These are phyloP conservation scores for Squalus acanthias DNA, from an alignment of 2,797 vertebrate species.

Conservation along the genomic window DNA sequence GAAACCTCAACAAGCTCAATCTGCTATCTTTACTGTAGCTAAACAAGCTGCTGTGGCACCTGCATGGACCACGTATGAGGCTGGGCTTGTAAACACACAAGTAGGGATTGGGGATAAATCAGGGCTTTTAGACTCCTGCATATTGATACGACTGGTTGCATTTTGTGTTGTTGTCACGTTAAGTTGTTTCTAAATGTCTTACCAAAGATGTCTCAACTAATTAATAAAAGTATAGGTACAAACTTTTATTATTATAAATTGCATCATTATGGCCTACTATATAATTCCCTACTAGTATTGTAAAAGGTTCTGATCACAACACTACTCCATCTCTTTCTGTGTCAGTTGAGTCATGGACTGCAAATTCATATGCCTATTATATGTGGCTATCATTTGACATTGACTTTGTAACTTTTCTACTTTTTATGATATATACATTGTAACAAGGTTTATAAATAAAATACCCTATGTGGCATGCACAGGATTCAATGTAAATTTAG, in stretches of 20 bases:
- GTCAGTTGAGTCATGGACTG: neutral
- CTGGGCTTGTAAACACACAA: neutral
- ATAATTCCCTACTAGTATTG: neutral
- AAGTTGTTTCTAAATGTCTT: neutral
- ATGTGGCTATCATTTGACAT: neutral
- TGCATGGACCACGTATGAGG: neutral
- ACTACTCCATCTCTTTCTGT: neutral
- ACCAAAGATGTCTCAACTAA: neutral
- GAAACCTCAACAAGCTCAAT: neutral
- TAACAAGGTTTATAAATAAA: neutral
- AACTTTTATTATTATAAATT: neutral
- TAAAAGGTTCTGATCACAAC: neutral
- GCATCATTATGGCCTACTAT: neutral
- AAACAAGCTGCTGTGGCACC: neutral
- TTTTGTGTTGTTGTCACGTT: neutral
- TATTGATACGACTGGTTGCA: neutral
- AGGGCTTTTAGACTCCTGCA: neutral
- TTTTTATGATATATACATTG: neutral
- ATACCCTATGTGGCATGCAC: neutral
- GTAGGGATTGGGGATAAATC: neutral
- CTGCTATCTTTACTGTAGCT: neutral
- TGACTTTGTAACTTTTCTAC: neutral
- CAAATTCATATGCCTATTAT: neutral
- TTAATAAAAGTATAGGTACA: neutral
- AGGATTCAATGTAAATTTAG: neutral